These are phyloP conservation scores for Artemia sinica DNA, from an alignment of 2,888 invertebrate genomes.

Conservation along the genomic window DNA sequence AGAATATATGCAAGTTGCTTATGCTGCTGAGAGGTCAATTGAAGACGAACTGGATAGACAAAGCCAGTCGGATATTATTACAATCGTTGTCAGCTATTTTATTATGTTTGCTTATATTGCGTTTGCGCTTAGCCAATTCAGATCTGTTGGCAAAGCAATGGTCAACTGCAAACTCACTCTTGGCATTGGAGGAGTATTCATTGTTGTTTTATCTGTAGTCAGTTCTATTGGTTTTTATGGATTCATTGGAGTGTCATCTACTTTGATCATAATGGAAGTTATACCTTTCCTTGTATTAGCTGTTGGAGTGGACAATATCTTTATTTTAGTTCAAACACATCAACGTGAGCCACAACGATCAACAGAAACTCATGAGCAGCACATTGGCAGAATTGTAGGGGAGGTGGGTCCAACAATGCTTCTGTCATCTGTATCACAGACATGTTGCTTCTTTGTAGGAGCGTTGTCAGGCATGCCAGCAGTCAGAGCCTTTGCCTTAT, in stretches of 20 bases:
- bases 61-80: slow-evolving; percentile 64
- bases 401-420: slow-evolving; percentile 94
- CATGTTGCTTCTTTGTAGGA: slow-evolving; percentile 85
- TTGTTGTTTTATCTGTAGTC: slow-evolving; percentile 79
- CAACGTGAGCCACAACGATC: slow-evolving; percentile 56
- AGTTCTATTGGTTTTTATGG: slow-evolving; percentile 87
- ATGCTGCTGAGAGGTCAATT: slow-evolving; percentile 75
- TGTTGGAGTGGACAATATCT: slow-evolving; percentile 97
- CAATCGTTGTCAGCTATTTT: slow-evolving; percentile 68
- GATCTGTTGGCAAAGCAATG: too few relatives aligned
- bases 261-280: slow-evolving; percentile 87
- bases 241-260: slow-evolving; percentile 70
- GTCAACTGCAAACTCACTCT: slow-evolving; percentile 87
- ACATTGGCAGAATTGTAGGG: slow-evolving; percentile 75
- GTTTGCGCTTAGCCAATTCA: slow-evolving; percentile 59
- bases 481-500: slow-evolving; percentile 85
- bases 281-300: slow-evolving; percentile 95
- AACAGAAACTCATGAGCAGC: slow-evolving; percentile 52
- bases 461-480: slow-evolving; percentile 86
- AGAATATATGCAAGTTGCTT: slow-evolving; percentile 60
- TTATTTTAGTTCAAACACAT: slow-evolving; percentile 87
- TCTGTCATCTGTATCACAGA: slow-evolving; percentile 79
- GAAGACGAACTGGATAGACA: slow-evolving; percentile 80
- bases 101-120: slow-evolving; percentile 88
- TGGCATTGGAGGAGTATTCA: slow-evolving; percentile 83